Conservation (phyloP, 2,113 vertebrate genomes). For the Odocoileus virginianus region DNA sequence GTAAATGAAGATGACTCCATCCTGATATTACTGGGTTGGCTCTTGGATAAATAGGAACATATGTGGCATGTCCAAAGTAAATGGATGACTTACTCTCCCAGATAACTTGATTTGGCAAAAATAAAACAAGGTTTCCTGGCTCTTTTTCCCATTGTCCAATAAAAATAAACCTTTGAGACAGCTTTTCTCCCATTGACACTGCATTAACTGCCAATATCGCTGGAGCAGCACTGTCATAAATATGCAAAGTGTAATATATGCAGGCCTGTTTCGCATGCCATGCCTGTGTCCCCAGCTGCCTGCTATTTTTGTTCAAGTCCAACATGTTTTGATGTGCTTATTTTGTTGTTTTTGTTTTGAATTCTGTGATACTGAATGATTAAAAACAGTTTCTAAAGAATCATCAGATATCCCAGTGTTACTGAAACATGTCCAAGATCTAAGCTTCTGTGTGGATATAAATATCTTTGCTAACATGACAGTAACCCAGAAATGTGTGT, state of each 20-base stretch:
- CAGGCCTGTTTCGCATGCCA: not conserved
- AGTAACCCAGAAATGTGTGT: constrained; percentile 7
- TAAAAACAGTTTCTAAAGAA: constrained; percentile 49
- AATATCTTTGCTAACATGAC: constrained; percentile 39
- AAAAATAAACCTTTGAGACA: constrained; percentile 42
- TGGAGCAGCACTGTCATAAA: constrained; percentile 49
- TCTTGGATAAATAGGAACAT: constrained; percentile 38
- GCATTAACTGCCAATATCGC: constrained; percentile 51
- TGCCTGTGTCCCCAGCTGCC: constrained; percentile 40
- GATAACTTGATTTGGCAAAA: constrained; percentile 60
- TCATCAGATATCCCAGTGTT: constrained; percentile 57
- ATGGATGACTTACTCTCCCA: constrained; percentile 37
- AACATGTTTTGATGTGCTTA: constrained; percentile 42
- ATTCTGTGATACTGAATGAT: constrained; percentile 46
- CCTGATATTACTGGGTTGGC: not conserved
- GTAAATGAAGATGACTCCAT: constrained; percentile 36
- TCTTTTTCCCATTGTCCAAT: constrained; percentile 27
- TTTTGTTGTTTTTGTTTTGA: constrained; percentile 62
- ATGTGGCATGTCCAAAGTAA: constrained; percentile 36
- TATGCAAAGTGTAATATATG: constrained; percentile 41
- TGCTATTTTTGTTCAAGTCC: constrained; percentile 56
- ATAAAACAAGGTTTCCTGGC: constrained; percentile 34
- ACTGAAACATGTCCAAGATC: constrained; percentile 45
- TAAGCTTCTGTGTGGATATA: constrained; percentile 52
- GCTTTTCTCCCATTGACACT: constrained; percentile 9